phyloP scores from a whole-genome alignment of 2,888 invertebrate species.

The Limenitis camilla region DNA sequence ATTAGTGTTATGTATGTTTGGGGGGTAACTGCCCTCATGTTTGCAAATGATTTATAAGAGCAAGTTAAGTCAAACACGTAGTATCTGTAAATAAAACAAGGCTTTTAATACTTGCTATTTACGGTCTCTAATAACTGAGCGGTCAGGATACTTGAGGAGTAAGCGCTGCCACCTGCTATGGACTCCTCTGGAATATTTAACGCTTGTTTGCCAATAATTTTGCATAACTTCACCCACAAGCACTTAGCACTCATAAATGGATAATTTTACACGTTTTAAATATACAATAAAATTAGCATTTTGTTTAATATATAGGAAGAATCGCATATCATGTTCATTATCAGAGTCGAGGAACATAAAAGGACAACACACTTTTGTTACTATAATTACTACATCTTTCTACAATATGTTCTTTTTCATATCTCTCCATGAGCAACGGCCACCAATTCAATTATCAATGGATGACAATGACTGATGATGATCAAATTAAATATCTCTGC shows the following conservation, averaged over 20 bases:
- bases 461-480: too few species aligned
- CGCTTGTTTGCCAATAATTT: slow-evolving; percentile 43
- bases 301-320: too few species aligned
- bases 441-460: too few species aligned
- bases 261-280: not conserved
- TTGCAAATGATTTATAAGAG: slow-evolving; percentile 27
- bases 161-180: slow-evolving; percentile 35
- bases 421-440: too few species aligned
- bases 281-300: slow-evolving; percentile 3
- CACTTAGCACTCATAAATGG: slow-evolving; percentile 14
- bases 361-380: too few species aligned
- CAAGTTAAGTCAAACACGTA: slow-evolving; percentile 46
- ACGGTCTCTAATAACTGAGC: slow-evolving; percentile 61
- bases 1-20: not conserved
- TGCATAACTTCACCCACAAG: slow-evolving; percentile 32
- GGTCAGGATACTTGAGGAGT: slow-evolving; percentile 28
- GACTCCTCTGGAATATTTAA: slow-evolving; percentile 60
- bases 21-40: slow-evolving; percentile 8
- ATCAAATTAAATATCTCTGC: too few species aligned
- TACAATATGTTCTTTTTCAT: too few species aligned
- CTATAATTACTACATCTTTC: too few species aligned
- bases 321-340: too few species aligned
- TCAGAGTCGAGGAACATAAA: too few species aligned
- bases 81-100: slow-evolving; percentile 59
- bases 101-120: slow-evolving; percentile 67